A percentile compares a stretch with the other conserved stretches of the same genome.
These are phyloP conservation scores for Brachylomia viminalis DNA, from an alignment of 2,888 invertebrate genomes.

Conservation along the genomic window DNA sequence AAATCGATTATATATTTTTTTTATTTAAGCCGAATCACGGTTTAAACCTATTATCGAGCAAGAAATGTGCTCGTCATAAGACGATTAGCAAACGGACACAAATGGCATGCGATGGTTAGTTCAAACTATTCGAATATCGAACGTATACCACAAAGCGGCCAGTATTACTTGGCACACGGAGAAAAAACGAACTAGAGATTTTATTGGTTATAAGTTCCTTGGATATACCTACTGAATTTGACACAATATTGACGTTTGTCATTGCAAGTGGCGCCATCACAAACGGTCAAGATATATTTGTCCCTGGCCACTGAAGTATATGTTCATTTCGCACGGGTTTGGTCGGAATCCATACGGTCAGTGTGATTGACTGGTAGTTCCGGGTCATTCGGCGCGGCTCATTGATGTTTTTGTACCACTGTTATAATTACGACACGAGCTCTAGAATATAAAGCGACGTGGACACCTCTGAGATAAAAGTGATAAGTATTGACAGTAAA, in stretches of 20 bases:
- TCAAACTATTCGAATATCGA: conserved; percentile 44
- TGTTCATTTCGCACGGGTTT: conserved; percentile 53
- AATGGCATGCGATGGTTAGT: conserved; percentile 62
- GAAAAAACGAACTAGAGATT: conserved; percentile 14
- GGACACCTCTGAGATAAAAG: conserved; percentile 35
- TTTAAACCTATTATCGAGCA: conserved; percentile 74
- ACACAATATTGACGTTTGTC: background rate
- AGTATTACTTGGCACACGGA: conserved; percentile 22
- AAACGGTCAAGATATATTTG: conserved; percentile 16
- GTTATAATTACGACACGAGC: conserved; percentile 62
- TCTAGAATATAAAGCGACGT: conserved; percentile 40
- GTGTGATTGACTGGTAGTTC: conserved; percentile 78
- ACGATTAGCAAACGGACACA: conserved; percentile 76
- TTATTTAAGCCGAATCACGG: conserved; percentile 71
- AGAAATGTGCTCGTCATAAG: conserved; percentile 83
- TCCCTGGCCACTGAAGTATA: background rate
- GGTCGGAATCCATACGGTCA: conserved; percentile 56
- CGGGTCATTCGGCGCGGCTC: conserved; percentile 77
- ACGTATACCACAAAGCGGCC: conserved; percentile 12
- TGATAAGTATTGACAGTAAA: conserved; percentile 38
- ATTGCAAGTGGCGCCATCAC: conserved; percentile 13
- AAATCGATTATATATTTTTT: conserved; percentile 82
- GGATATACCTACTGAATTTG: background rate
- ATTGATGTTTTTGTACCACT: conserved; percentile 75
- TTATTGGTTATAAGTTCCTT: too few relatives aligned